Evolutionary conservation across 2,113 vertebrate species (phyloP).

Genomic region (Hiodon alosoides): DNA sequence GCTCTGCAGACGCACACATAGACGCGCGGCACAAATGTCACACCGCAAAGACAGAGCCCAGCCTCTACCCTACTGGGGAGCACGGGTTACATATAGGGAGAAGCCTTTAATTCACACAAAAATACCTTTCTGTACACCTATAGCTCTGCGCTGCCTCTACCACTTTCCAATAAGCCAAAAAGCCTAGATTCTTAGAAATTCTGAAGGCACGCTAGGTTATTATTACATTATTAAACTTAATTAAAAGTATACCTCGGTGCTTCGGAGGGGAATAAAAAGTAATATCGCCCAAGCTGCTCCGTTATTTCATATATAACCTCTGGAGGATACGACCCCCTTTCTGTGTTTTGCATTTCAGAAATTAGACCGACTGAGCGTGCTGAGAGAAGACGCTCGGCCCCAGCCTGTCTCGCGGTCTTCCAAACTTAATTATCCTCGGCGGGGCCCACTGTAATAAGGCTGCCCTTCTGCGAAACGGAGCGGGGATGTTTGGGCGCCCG

Average conservation of each 20-base stretch:
- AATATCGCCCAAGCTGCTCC: neutral
- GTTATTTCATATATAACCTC: neutral
- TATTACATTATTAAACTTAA: neutral
- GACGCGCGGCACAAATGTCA: constrained; percentile 21
- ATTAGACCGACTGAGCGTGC: neutral
- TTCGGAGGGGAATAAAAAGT: neutral
- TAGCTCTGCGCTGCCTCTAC: neutral
- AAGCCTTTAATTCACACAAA: neutral
- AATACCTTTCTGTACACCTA: neutral
- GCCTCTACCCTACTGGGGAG: neutral
- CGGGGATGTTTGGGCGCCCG: too few species aligned
- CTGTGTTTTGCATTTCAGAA: too few species aligned
- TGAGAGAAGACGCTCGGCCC: neutral
- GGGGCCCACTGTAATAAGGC: constrained; percentile 56
- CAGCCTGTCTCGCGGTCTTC: constrained; percentile 27
- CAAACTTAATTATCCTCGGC: constrained; percentile 51
- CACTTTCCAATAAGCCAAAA: neutral
- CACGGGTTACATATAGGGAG: too few species aligned
- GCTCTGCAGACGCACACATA: constrained; percentile 65
- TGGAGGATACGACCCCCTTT: neutral
- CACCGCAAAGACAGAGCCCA: neutral
- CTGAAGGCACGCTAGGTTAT: neutral
- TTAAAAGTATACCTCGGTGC: neutral
- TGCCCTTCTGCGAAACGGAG: constrained; percentile 36
- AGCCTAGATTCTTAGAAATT: neutral